Base-by-base conservation (phyloP, 2,797 vertebrate genomes). In the Lophotriccus pileatus region DNA sequence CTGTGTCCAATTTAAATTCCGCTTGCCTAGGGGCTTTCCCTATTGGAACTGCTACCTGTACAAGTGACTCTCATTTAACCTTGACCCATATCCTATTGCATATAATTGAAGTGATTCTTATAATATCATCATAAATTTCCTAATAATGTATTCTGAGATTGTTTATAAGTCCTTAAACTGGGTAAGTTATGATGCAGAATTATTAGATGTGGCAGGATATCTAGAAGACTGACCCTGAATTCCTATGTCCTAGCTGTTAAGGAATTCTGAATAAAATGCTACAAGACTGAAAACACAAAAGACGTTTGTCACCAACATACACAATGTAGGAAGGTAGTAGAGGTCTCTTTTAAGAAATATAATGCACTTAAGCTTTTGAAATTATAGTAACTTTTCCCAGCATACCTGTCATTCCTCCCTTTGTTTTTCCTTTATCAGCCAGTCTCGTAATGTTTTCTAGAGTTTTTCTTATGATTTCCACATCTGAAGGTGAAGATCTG, bases 1-100 rank as follows among this genome's bases (percentile, higher is more conserved):
- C 64, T 79, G 39, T 52, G 28, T 79, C 39, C 81, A 73, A 44
- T 79, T 91, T 87, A 79, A 93, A 87, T 82, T 90, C 64, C 59
- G 7, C 60, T 92, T 82, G 59, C 72, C 69, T 82, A 55, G 73
- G 64, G 63, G 64, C 22, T 91, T 85, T 89, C 67, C 34, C 44
- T 79, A 0, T 27, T 76, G 72, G 22, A 84, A n/a, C 22, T 73
- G 17, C 14, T n/a, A 79, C 70, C 47, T 62, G 24, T 47, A 76
- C 37, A 79, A 62, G 16, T 6, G 6, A 67, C 13, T 75, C 23
- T 59, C 34, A 36, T 84, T 84, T 87, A 74, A 87, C 67, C 78
- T 90, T 89, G 81, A 73, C 59, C 55, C 4, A 62, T 59, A 69
- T 76, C 18, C 30, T 74, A 66, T 4, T 73, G 24, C 25, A 18